phyloP scores from a whole-genome alignment of 2,888 invertebrate species.

The Chymomyza caudatula region DNA sequence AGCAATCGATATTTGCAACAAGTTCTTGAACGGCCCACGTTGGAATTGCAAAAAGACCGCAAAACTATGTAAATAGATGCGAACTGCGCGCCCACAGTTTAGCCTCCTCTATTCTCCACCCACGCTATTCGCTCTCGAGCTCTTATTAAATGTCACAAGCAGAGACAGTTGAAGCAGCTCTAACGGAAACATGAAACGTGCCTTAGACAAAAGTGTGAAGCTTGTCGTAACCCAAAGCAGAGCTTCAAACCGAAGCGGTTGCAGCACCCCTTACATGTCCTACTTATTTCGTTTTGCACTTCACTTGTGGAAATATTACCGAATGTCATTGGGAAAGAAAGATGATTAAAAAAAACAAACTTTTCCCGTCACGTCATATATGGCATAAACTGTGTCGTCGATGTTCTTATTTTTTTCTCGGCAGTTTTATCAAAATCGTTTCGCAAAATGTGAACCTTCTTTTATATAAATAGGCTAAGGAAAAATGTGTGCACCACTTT shows the following conservation, averaged over 20 bases:
- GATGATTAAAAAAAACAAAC: too few species aligned
- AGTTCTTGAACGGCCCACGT: conserved; percentile 52
- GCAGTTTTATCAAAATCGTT: too few species aligned
- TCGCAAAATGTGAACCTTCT: too few species aligned
- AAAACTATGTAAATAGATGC: not conserved
- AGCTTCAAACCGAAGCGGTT: not conserved
- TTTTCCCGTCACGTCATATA: too few species aligned
- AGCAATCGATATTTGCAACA: conserved; percentile 75
- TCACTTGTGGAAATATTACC: too few species aligned
- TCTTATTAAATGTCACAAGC: conserved; percentile 11
- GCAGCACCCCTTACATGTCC: too few species aligned
- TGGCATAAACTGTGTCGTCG: too few species aligned
- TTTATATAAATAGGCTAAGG: too few species aligned
- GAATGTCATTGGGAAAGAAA: too few species aligned
- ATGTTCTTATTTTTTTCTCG: too few species aligned
- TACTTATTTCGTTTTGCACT: too few species aligned
- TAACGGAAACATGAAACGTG: not conserved
- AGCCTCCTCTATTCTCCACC: not conserved
- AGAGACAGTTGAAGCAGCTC: not conserved
- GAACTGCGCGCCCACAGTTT: not conserved
- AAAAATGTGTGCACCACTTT: too few species aligned
- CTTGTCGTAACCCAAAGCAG: not conserved
- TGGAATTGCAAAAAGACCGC: not conserved
- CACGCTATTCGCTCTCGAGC: not conserved
- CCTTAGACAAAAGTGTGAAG: not conserved